Conservation (phyloP, 2,888 invertebrate species). For the Dastarcus helophoroides region DNA sequence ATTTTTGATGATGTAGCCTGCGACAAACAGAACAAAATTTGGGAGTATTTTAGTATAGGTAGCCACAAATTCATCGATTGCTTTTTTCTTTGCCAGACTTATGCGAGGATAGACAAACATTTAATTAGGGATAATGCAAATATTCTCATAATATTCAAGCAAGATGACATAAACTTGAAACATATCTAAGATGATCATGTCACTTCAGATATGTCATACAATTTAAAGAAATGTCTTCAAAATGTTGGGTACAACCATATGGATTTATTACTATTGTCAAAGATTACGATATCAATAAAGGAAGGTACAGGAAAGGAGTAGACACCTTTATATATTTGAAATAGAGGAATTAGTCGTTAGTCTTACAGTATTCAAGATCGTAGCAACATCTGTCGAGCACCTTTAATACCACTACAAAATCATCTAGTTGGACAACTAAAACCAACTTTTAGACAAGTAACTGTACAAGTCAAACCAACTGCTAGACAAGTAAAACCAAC, state of each 20-base stretch:
- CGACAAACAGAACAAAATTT: conserved; percentile 24
- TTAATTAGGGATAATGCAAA: conserved; percentile 9
- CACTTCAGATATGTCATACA: conserved; percentile 7
- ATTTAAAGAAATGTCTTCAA: conserved; percentile 4
- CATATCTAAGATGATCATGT: conserved; percentile 9
- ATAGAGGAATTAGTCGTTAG: no score
- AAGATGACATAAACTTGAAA: conserved; percentile 8
- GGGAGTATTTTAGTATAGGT: no score
- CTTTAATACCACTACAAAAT: no score
- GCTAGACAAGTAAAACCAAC: no score
- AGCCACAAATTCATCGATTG: conserved; percentile 23
- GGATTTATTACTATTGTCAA: conserved; percentile 6
- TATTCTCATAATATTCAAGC: conserved; percentile 5
- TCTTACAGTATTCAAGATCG: no score
- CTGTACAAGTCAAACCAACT: no score
- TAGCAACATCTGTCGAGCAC: no score
- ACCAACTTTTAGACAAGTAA: no score
- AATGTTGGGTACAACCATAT: conserved; percentile 3
- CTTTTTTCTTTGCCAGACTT: conserved; percentile 13
- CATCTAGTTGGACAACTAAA: no score
- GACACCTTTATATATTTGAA: no score
- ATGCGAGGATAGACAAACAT: conserved; percentile 3
- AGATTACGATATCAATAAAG: conserved; percentile 4
- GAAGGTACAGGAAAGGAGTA: no score
- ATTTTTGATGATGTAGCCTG: conserved; percentile 32